Evolutionary conservation across 1,140 invertebrate genomes (phyloP).

Genomic region (Cotesia vestalis): DNA sequence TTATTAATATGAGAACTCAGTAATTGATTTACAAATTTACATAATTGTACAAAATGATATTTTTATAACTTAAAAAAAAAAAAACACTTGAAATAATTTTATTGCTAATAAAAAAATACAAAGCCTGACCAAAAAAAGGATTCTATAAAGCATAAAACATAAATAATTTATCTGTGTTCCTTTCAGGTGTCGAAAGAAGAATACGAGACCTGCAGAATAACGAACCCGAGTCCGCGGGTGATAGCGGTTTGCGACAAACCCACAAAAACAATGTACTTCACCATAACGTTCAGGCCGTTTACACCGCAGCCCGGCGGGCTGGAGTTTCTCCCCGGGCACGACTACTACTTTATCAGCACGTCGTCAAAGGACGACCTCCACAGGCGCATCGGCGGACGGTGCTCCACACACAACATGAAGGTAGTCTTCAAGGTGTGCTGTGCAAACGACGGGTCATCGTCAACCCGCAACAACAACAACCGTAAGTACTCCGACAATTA

Average conservation of each 20-base stretch:
- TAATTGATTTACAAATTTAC: too few species aligned
- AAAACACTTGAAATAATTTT: too few species aligned
- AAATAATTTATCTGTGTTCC: background rate
- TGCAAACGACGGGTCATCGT: slow-evolving; percentile 65
- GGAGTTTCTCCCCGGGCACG: slow-evolving; percentile 92
- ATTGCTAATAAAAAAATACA: too few species aligned
- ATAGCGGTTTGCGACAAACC: slow-evolving; percentile 97
- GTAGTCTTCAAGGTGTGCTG: slow-evolving; percentile 95
- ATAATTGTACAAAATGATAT: too few species aligned
- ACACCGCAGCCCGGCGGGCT: slow-evolving; percentile 93
- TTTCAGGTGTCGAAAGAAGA: slow-evolving; percentile 87
- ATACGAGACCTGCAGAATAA: slow-evolving; percentile 94
- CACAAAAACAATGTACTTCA: slow-evolving; percentile 93
- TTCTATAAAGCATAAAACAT: background rate
- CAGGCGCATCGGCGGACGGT: slow-evolving; percentile 87
- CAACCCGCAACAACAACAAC: slow-evolving; percentile 65
- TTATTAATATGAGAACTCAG: too few species aligned
- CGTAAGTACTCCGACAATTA: slow-evolving; percentile 51
- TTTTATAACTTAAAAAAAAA: too few species aligned
- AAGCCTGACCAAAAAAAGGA: background rate
- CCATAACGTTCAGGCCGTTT: slow-evolving; percentile 95
- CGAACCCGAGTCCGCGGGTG: slow-evolving; percentile 89
- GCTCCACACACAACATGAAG: slow-evolving; percentile 94
- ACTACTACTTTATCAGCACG: slow-evolving; percentile 96
- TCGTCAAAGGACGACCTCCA: slow-evolving; percentile 91